These are phyloP conservation scores for Florisuga fusca DNA, from an alignment of 2,797 vertebrate genomes.

Conservation along the genomic window DNA sequence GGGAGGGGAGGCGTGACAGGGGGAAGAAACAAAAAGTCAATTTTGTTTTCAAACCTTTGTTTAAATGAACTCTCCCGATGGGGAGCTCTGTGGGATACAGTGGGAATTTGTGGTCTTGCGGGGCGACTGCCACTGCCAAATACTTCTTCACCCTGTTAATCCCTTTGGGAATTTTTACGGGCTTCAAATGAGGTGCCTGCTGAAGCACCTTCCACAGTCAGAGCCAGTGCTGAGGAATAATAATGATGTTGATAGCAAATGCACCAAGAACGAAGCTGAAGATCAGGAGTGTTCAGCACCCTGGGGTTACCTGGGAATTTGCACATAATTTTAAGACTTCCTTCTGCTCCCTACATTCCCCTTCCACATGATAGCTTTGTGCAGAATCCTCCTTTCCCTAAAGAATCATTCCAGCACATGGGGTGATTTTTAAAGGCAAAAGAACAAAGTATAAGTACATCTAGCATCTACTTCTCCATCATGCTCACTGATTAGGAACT, in stretches of 20 bases:
- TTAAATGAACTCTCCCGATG: not conserved
- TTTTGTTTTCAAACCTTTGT: slow-evolving; percentile 16
- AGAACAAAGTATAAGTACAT: not conserved
- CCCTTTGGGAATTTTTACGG: slow-evolving; percentile 26
- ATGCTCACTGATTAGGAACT: not conserved
- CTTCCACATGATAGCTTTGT: not conserved
- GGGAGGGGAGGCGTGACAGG: not conserved
- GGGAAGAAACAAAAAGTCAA: not conserved
- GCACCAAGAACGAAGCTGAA: not conserved
- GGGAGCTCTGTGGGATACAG: not conserved
- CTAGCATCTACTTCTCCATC: not conserved
- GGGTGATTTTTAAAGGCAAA: not conserved
- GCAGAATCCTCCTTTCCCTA: not conserved
- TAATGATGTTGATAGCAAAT: slow-evolving; percentile 7
- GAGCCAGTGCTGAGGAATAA: not conserved
- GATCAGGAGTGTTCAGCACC: not conserved
- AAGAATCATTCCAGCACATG: not conserved
- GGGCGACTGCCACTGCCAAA: not conserved
- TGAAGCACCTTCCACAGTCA: slow-evolving; percentile 12
- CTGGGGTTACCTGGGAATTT: not conserved
- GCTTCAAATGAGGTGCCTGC: slow-evolving; percentile 26
- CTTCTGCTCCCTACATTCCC: not conserved
- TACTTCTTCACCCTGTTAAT: not conserved
- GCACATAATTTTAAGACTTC: not conserved
- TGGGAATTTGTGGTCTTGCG: not conserved